Evolutionary conservation across 2,888 invertebrate genomes (phyloP), one percentile per base, ranked within the genome.

Genomic region (Craniophora ligustri): DNA sequence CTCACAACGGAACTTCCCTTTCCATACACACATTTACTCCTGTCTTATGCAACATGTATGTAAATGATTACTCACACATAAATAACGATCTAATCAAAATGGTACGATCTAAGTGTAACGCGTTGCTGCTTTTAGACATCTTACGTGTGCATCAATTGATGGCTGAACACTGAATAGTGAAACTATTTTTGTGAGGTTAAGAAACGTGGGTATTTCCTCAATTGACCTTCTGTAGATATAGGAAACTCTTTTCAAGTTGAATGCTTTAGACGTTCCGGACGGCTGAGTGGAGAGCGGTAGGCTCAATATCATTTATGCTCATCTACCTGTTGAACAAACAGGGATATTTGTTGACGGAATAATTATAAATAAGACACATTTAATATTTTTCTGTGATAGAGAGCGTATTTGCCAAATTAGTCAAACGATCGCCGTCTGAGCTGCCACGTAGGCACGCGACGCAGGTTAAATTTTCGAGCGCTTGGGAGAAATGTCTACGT

Each of bases 241-340:
- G 84, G 81, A 86, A 84, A 85, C 75, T 82, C 67, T 65, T 82
- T 83, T 82, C 79, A 65, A 81, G 78, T 81, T 67, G 75, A 86
- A 75, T 71, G 79, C 67, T 71, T 72, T 59, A 69, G 64, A 66
- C 73, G 81, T 79, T 69, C 68, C 78, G 81, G 77, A 53, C 66
- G 67, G 72, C 31, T 74, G 75, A 48, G 21, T 68, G 57, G 73
- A 72, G 68, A 64, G 57, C 67, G 62, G 50, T 67, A 54, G 60
- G 47, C 59, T 69, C 56, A 63, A 70, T 73, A 70, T 73, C 67
- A 48, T 44, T 57, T 44, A 67, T 66, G 44, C 49, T 67, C 65
- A 66, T 66, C 28, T 11, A 6, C n/a, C 23, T n/a, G n/a, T n/a
- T n/a, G n/a, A n/a, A n/a, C n/a, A n/a, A n/a, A n/a, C n/a, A n/a